Evolutionary conservation across 2,113 vertebrate genomes (phyloP), one percentile per base, ranked within the genome.

Genomic region (Porphyrio hochstetteri): DNA sequence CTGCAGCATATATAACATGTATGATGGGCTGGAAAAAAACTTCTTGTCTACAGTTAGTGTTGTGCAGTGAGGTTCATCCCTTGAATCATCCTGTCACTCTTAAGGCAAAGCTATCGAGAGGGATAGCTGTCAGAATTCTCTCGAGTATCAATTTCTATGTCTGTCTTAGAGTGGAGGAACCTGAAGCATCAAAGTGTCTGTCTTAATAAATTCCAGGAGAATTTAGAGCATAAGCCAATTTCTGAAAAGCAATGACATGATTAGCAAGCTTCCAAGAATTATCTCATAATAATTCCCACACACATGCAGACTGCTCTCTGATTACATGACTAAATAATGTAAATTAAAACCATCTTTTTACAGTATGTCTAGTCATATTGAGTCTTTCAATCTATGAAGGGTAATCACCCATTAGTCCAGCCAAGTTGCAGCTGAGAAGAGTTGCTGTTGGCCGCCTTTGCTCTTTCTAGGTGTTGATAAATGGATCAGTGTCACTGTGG

Each of bases 201-300:
- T 84, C 44, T 50, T 93, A 87, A 94, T 94, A 94, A 86, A 95
- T 92, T 92, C 79, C 76, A 91, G 55, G 42, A 79, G 10, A 13
- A 16, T 90, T 94, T 92, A 78, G 52, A 89, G 76, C 38, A 21
- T 68, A 88, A 93, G 16, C 31, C 7, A 11, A 82, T 72, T 92
- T 93, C 68, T 85, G 42, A 88, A 95, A 91, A 78, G 10, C 63
- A 94, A 61, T 84, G 61, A 96, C 59, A 92, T 72, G 65, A 93
- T 82, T 90, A 95, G 65, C 65, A 92, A 87, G 25, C 64, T 95
- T 93, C 75, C 91, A 96, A 88, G 81, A 95, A 96, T 93, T 96
- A 81, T 83, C 74, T 95, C 84, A 80, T 82, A 70, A 68, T 88
- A 87, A 90, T 95, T 93, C 55, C 72, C 72, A 42, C 65, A 86